A percentile compares a stretch with the other conserved stretches of the same genome.
Evolutionary conservation across 1,140 invertebrate genomes (phyloP).

Genomic region (Capitella teleta): DNA sequence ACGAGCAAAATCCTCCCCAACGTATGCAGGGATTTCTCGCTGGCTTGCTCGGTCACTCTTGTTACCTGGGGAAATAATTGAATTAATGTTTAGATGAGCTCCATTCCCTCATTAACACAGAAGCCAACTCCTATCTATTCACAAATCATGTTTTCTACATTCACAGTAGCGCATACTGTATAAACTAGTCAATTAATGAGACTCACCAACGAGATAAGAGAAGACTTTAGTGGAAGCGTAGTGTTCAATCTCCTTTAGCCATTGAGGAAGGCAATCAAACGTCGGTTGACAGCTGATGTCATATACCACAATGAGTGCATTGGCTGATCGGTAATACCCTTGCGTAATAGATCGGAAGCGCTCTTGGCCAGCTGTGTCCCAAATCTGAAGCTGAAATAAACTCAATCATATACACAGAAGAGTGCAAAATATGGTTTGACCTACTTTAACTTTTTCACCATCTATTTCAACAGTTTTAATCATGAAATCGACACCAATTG

Average conservation of each 20-base stretch:
- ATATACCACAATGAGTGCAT: slow-evolving; percentile 92
- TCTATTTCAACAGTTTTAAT: slow-evolving; percentile 39
- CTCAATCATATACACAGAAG: background rate
- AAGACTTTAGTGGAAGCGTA: slow-evolving; percentile 90
- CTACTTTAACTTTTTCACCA: slow-evolving; percentile 38
- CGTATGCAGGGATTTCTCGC: slow-evolving; percentile 81
- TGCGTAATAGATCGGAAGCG: slow-evolving; percentile 93
- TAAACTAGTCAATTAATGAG: background rate
- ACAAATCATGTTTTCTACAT: too few relatives aligned
- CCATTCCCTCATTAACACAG: slow-evolving; percentile 1
- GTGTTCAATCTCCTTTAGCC: slow-evolving; percentile 90
- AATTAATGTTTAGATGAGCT: too few relatives aligned
- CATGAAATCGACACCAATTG: slow-evolving; percentile 42
- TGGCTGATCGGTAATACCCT: slow-evolving; percentile 93
- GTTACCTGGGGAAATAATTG: slow-evolving; percentile 56
- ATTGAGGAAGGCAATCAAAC: slow-evolving; percentile 89
- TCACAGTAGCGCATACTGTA: too few relatives aligned
- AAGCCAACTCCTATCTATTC: background rate
- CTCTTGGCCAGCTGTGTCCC: slow-evolving; percentile 95
- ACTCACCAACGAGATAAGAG: slow-evolving; percentile 41
- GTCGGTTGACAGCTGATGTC: slow-evolving; percentile 95
- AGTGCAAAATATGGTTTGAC: background rate
- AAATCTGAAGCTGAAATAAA: slow-evolving; percentile 52
- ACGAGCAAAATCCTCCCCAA: slow-evolving; percentile 92
- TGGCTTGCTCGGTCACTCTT: slow-evolving; percentile 86